A percentile compares a stretch with the other conserved stretches of the same genome.
phyloP scores from a whole-genome alignment of 2,113 vertebrate species.

The Oreotrochilus melanogaster region DNA sequence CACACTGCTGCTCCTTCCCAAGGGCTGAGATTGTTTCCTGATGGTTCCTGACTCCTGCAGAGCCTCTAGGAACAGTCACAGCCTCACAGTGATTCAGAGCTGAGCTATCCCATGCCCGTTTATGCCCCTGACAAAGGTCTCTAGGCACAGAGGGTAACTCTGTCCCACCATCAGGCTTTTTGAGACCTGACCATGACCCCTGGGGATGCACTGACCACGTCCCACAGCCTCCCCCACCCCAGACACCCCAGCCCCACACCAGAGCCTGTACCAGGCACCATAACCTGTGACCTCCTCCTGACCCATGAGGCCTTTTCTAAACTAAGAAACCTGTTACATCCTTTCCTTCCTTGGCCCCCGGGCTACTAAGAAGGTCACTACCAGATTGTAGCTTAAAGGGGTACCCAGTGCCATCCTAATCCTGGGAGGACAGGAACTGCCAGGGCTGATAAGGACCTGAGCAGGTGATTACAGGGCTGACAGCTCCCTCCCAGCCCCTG shows the following conservation, averaged over 20 bases:
- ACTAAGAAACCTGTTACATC: constrained; percentile 13
- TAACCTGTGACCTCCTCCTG: neutral
- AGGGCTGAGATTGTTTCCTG: neutral
- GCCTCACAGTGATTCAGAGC: neutral
- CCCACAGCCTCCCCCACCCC: neutral
- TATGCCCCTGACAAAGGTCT: neutral
- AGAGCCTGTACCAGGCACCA: neutral
- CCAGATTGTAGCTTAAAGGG: neutral
- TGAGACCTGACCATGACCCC: rapidly evolving
- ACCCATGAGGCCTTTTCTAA: neutral
- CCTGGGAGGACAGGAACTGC: constrained; percentile 14
- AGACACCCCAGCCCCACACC: neutral
- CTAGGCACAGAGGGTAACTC: neutral
- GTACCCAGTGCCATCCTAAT: constrained; percentile 7
- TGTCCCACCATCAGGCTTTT: neutral
- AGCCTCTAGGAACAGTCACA: neutral
- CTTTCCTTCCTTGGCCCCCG: neutral
- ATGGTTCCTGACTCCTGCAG: neutral
- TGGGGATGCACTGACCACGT: rapidly evolving
- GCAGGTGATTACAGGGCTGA: constrained; percentile 28
- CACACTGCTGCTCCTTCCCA: neutral
- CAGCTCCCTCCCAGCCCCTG: neutral
- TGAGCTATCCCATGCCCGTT: neutral
- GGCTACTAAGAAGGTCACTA: constrained; percentile 55
- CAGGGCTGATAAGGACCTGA: neutral